These are phyloP conservation scores for Gyps fulvus DNA, from an alignment of 2,113 vertebrate species.

Conservation along the genomic window DNA sequence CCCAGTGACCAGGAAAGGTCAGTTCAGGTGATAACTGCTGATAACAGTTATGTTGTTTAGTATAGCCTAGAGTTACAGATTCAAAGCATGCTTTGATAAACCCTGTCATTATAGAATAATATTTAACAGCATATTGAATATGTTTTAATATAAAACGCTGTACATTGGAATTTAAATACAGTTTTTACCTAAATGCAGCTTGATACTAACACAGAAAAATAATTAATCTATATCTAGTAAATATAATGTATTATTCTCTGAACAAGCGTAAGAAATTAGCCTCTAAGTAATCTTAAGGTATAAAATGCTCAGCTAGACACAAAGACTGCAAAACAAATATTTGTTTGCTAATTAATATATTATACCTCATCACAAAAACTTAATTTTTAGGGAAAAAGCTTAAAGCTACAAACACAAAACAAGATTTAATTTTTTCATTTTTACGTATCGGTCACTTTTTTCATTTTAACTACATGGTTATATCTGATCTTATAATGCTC, in stretches of 20 bases:
- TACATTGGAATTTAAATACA: background rate
- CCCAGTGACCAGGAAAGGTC: background rate
- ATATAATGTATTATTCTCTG: background rate
- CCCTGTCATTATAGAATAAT: background rate
- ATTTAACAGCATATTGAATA: background rate
- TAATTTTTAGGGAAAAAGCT: background rate
- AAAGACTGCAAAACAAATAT: background rate
- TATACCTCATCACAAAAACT: background rate
- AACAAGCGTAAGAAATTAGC: background rate
- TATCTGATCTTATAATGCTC: background rate
- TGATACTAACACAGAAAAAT: background rate
- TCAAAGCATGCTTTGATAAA: background rate
- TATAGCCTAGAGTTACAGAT: background rate
- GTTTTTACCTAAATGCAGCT: background rate
- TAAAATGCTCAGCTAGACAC: background rate
- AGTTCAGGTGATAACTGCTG: background rate
- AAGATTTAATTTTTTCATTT: background rate
- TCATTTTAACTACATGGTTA: background rate
- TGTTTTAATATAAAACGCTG: background rate
- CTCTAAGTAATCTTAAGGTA: background rate
- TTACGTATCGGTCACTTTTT: background rate
- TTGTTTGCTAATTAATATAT: background rate
- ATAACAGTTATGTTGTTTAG: background rate
- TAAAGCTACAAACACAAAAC: background rate
- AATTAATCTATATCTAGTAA: background rate